Evolutionary conservation across 2,113 vertebrate species (phyloP).

Genomic region (Plotosus lineatus): DNA sequence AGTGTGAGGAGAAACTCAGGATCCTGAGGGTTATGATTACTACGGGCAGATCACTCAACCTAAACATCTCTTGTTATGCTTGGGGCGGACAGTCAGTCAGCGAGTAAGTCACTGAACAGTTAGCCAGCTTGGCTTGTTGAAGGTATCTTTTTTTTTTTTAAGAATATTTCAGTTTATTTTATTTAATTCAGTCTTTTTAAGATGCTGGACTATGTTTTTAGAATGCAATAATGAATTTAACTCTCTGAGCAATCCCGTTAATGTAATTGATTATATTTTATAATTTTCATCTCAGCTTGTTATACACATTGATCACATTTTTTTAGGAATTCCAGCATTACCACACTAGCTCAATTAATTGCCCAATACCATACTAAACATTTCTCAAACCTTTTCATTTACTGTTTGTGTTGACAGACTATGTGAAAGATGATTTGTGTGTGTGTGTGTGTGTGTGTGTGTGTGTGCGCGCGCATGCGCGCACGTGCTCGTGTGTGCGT

Average conservation of each 20-base stretch:
- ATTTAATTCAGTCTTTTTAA: background rate
- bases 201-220: background rate
- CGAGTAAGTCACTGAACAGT: background rate
- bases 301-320: background rate
- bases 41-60: constrained; percentile 12
- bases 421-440: background rate
- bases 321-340: background rate
- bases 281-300: background rate
- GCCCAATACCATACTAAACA: background rate
- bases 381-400: constrained; percentile 8
- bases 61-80: background rate
- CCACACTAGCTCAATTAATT: background rate
- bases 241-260: too few relatives aligned
- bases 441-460: background rate
- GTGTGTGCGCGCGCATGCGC: background rate
- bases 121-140: background rate
- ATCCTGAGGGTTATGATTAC: constrained; percentile 40
- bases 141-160: too few relatives aligned
- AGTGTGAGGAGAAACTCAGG: constrained; percentile 36
- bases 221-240: background rate
- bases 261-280: background rate
- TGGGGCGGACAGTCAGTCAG: background rate
- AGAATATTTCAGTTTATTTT: background rate
- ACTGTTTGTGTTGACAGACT: background rate
- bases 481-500: background rate